Conservation (phyloP, 1,140 invertebrate genomes). For the Monochamus saltuarius region DNA sequence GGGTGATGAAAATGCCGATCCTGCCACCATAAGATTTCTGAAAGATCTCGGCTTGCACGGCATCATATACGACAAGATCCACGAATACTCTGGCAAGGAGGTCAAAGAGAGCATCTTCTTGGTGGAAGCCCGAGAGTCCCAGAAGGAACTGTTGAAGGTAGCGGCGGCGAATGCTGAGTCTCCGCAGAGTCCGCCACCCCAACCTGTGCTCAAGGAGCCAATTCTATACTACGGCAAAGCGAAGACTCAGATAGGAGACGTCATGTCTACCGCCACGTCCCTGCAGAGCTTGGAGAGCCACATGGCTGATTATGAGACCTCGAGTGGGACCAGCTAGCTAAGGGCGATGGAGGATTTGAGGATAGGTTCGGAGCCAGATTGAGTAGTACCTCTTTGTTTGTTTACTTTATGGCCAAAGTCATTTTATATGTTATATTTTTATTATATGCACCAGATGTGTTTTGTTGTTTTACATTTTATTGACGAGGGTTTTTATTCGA, state of each 20-base stretch:
- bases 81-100: constrained; percentile 75
- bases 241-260: constrained; percentile 41
- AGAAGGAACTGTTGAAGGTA: constrained; percentile 62
- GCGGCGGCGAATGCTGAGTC: constrained; percentile 46
- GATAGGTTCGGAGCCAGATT: no score
- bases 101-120: constrained; percentile 81
- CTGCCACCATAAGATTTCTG: constrained; percentile 79
- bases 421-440: no score
- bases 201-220: constrained; percentile 32
- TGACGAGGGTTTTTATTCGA: no score
- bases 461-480: no score
- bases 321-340: no score
- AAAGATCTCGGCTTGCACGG: constrained; percentile 87
- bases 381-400: no score
- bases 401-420: no score
- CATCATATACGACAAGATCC: constrained; percentile 91
- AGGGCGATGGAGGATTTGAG: no score
- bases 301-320: constrained; percentile 19
- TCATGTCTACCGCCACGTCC: constrained; percentile 53
- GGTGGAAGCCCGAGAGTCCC: constrained; percentile 73
- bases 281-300: constrained; percentile 48
- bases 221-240: constrained; percentile 49
- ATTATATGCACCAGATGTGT: no score
- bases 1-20: constrained; percentile 94
- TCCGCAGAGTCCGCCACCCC: constrained; percentile 36